phyloP scores from a whole-genome alignment of 2,113 vertebrate species.

The Mesoclemmys tuberculata region DNA sequence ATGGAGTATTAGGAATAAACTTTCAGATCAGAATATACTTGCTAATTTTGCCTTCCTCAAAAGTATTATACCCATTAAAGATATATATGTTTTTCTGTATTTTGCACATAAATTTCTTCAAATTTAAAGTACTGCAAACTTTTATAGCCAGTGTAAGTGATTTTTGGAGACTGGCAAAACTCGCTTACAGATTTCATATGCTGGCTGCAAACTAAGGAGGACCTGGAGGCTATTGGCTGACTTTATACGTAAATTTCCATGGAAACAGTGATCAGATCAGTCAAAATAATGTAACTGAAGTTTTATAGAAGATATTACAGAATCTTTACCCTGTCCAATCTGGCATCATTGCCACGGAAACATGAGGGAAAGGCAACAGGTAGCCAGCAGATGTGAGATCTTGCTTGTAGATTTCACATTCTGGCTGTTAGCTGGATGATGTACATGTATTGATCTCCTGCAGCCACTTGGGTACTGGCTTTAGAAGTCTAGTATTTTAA shows the following conservation, averaged over 20 bases:
- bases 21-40: neutral
- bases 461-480: neutral
- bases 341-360: slow-evolving; percentile 49
- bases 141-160: slow-evolving; percentile 2
- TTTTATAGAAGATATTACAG: slow-evolving; percentile 48
- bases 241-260: slow-evolving; percentile 68
- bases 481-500: neutral
- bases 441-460: neutral
- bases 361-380: neutral
- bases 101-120: neutral
- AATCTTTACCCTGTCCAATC: slow-evolving; percentile 24
- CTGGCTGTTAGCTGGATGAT: neutral
- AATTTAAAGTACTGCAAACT: slow-evolving; percentile 16
- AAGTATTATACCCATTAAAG: neutral
- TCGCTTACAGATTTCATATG: slow-evolving; percentile 37
- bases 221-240: slow-evolving; percentile 65
- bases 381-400: neutral
- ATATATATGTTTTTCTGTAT: slow-evolving; percentile 36
- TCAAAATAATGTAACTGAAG: slow-evolving; percentile 63
- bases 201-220: slow-evolving; percentile 13
- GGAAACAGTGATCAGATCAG: slow-evolving; percentile 62
- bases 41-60: neutral
- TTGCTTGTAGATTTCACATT: neutral
- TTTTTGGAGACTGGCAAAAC: slow-evolving; percentile 38
- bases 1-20: neutral